phyloP scores from a whole-genome alignment of 2,797 vertebrate species.

The Cuculus canorus region DNA sequence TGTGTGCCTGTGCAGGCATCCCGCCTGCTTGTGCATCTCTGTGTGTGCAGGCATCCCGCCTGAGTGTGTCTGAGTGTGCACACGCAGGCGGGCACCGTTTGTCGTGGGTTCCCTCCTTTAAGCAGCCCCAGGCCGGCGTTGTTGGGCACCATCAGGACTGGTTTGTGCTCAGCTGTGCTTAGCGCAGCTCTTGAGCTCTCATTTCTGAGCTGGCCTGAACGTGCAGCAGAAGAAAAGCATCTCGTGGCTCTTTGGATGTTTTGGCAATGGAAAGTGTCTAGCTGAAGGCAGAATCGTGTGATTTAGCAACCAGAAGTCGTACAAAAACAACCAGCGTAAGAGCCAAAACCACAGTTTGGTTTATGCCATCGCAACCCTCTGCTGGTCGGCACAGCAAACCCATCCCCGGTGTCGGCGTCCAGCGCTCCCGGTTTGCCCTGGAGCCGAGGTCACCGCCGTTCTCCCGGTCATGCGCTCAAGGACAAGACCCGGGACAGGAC shows the following conservation, averaged over 20 bases:
- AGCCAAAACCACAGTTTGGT: neutral
- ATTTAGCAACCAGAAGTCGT: neutral
- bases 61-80: no score
- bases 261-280: neutral
- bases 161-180: fast-evolving
- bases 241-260: neutral
- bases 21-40: no score
- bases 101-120: no score
- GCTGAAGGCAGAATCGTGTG: neutral
- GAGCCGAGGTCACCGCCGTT: no score
- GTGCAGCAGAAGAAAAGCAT: neutral
- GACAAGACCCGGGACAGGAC: no score
- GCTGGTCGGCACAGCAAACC: neutral
- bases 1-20: no score
- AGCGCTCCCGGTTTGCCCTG: no score
- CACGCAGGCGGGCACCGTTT: no score
- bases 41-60: no score
- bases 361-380: fast-evolving
- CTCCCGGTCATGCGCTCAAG: no score
- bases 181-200: fast-evolving
- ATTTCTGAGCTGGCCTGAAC: neutral
- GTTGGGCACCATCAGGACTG: neutral
- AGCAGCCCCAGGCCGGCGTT: no score
- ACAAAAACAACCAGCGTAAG: neutral
- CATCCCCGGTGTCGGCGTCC: fast-evolving